phyloP scores from a whole-genome alignment of 2,888 invertebrate genomes.

The Rugalucina vietnamica region DNA sequence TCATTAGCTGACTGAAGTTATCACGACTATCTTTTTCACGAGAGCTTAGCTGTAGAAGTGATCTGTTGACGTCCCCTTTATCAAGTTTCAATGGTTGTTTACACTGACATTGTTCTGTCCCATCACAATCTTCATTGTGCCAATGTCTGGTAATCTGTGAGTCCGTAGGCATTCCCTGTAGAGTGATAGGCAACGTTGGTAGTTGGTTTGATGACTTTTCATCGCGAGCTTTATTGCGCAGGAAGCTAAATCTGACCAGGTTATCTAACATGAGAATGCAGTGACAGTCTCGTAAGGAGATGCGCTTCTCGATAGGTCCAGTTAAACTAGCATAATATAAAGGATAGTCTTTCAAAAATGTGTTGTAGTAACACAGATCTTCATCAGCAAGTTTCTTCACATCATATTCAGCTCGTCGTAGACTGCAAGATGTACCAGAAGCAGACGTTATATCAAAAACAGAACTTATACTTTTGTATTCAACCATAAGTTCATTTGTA shows the following conservation, averaged over 20 bases:
- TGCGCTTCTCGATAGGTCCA: neutral
- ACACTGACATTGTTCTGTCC: neutral
- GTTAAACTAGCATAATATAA: neutral
- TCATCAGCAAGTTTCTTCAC: slow-evolving; percentile 28
- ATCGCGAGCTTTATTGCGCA: neutral
- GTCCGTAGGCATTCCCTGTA: neutral
- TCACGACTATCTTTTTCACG: neutral
- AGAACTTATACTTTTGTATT: slow-evolving; percentile 38
- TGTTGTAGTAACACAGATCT: slow-evolving; percentile 48
- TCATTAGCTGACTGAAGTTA: neutral
- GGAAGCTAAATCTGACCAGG: neutral
- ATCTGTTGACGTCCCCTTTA: neutral
- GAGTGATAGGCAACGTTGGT: neutral
- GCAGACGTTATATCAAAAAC: slow-evolving; percentile 42
- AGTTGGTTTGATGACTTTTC: no score
- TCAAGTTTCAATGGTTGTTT: neutral
- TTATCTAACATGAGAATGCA: neutral
- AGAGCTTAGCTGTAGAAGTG: neutral
- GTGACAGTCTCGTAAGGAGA: neutral
- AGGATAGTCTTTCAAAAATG: slow-evolving; percentile 44
- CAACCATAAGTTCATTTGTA: slow-evolving; percentile 36
- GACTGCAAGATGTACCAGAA: slow-evolving; percentile 27
- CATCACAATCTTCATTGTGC: neutral
- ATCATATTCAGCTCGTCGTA: slow-evolving; percentile 26
- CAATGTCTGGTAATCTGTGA: neutral